Evolutionary conservation across 2,113 vertebrate species (phyloP), one percentile per base, ranked within the genome.

Genomic region (Erpornis zantholeuca): DNA sequence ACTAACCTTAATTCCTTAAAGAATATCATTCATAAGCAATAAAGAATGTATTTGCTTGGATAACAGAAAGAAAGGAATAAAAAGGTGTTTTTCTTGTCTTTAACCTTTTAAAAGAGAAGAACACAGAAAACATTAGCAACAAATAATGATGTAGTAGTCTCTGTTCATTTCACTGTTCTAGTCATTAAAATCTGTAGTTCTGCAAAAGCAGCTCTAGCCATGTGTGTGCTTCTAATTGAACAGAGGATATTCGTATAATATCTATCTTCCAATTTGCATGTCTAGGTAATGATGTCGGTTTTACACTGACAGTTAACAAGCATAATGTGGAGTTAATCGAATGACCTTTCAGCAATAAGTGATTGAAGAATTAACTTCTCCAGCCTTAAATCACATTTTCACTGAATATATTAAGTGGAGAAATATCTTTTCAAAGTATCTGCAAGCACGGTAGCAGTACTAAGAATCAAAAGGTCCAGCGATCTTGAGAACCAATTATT

Each of bases 341-440:
- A 92, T 86, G 82, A 77, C 82, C 79, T 96, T 95, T 85, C 86
- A 92, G 63, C 63, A 80, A 18, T 66, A 95, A 92, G 42, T 59
- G 85, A 96, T 73, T 90, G 88, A 95, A 88, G 29, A 82, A 92
- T 73, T 88, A 95, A 85, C 88, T 92, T 93, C 71, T 94, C 66
- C 63, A 92, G 29, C 29, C 29, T 86, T 92, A 92, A 90, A 82
- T 92, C 82, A 92, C 54, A 59, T 78, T 88, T 56, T 78, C 45
- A 78, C 56, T 70, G 52, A 80, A 52, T 40, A 93, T 73, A 88
- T 93, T 88, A 72, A 61, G 59, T 61, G 31, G 40, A 86, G 50
- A 81, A 33, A 75, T 40, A 88, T 21, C 45, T 24, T 88, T 85
- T 20, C 54, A 31, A 76, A 85, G 44, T 53, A 82, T 56, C 54